Conservation (phyloP, 2,113 vertebrate genomes). For the Pica pica region DNA sequence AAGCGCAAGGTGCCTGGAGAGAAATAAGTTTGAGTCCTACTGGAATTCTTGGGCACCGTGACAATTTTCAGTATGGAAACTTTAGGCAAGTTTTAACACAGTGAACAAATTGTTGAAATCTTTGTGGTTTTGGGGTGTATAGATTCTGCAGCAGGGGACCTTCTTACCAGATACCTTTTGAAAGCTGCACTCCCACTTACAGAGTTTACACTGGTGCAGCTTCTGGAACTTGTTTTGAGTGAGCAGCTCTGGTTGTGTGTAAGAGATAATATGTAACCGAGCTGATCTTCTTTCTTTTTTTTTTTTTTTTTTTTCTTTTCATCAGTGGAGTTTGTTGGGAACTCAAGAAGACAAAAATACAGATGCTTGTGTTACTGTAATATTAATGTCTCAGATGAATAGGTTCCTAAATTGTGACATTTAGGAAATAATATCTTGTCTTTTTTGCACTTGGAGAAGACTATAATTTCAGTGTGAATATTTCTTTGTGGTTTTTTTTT, state of each 20-base stretch:
- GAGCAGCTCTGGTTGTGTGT: not conserved
- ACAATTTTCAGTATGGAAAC: not conserved
- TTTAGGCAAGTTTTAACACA: not conserved
- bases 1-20: accelerated
- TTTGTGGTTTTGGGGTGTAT: not conserved
- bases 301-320: not conserved
- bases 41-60: not conserved
- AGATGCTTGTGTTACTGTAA: not conserved
- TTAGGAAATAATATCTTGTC: not conserved
- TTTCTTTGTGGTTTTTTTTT: not conserved
- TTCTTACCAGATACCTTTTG: not conserved
- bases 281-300: not conserved
- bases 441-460: not conserved
- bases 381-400: not conserved
- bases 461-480: not conserved
- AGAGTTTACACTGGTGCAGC: not conserved
- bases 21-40: not conserved
- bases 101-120: not conserved
- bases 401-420: conserved; percentile 3
- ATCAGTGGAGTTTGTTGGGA: not conserved
- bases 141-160: not conserved
- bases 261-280: not conserved
- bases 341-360: not conserved
- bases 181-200: not conserved
- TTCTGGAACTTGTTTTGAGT: not conserved